Base-by-base conservation (phyloP, 2,797 vertebrate species). In the Pyrocephalus nanus region DNA sequence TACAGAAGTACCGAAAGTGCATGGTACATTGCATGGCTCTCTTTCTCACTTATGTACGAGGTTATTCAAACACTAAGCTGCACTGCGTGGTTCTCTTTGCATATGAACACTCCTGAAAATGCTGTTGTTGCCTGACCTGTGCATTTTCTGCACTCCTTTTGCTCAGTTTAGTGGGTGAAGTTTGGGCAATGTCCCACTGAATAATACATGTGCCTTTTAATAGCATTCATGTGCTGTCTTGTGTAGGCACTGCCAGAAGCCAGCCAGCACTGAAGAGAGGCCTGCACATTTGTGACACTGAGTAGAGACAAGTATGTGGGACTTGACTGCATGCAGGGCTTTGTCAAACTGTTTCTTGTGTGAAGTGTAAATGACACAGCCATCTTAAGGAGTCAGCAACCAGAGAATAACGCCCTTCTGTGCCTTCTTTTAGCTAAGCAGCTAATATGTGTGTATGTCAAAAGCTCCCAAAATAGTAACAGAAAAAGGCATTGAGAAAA, bases 171-270 rank as follows among this genome's bases (percentile, higher is more conserved):
- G 85, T 58, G 51, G 71, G 79, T 83, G 87, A 94, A 42, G 48
- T 65, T 86, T 77, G 85, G 47, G 30, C 70, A 75, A 26, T 29
- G 66, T 96, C 81, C 69, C 89, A 81, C 87, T 91, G 89, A 91
- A 89, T 95, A 83, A 94, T 93, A 48, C 69, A 73, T 89, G 61
- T 72, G 17, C 86, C 86, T 89, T 91, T 94, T 88, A 88, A 93
- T 93, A 92, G 81, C 85, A 66, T 72, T 87, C 47, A 57, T 71
- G 67, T 66, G 74, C 53, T 91, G 7, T 32, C 73, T 77, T 76
- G 74, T 69, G 94, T 92, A 58, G 92, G 91, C 87, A 54, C 61
- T 86, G 57, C 54, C 51, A 92, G 81, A 83, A 96, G 69, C 47
- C 75, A 87, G 60, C 38, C 32, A 43, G 65, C 50, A 42, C 60